phyloP scores from a whole-genome alignment of 2,797 vertebrate genomes.

The Anguilla marmorata region DNA sequence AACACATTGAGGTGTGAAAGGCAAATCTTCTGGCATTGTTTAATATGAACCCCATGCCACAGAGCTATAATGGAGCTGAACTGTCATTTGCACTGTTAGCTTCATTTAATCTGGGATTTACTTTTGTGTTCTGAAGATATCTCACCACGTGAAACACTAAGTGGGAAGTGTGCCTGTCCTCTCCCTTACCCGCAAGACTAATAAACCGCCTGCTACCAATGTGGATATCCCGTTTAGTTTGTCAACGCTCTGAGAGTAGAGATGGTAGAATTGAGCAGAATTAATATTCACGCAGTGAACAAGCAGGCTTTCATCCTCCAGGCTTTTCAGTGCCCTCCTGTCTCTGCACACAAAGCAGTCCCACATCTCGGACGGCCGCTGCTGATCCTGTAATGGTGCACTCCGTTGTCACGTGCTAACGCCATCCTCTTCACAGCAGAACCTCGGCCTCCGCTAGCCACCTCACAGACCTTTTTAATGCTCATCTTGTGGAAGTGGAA shows the following conservation, averaged over 20 bases:
- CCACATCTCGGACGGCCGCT: constrained; percentile 8
- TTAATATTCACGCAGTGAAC: constrained; percentile 3
- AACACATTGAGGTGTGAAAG: background rate
- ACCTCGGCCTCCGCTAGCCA: background rate
- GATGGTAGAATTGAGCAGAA: background rate
- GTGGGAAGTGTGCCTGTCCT: background rate
- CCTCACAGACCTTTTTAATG: background rate
- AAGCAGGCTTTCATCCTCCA: background rate
- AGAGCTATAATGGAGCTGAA: background rate
- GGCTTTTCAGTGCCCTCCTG: background rate
- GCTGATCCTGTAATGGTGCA: background rate
- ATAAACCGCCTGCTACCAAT: background rate
- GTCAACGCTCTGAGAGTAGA: background rate
- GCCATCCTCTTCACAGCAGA: background rate
- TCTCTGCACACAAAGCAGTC: constrained; percentile 48
- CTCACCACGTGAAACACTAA: background rate
- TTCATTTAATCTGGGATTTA: background rate
- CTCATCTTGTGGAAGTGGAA: background rate
- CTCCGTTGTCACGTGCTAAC: background rate
- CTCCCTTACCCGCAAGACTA: background rate
- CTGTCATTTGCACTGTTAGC: background rate
- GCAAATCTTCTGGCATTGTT: background rate
- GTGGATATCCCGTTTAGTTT: background rate
- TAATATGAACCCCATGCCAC: background rate
- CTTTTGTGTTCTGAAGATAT: background rate